These are phyloP conservation scores for Ataeniobius toweri DNA, from an alignment of 2,797 vertebrate species.

Conservation along the genomic window DNA sequence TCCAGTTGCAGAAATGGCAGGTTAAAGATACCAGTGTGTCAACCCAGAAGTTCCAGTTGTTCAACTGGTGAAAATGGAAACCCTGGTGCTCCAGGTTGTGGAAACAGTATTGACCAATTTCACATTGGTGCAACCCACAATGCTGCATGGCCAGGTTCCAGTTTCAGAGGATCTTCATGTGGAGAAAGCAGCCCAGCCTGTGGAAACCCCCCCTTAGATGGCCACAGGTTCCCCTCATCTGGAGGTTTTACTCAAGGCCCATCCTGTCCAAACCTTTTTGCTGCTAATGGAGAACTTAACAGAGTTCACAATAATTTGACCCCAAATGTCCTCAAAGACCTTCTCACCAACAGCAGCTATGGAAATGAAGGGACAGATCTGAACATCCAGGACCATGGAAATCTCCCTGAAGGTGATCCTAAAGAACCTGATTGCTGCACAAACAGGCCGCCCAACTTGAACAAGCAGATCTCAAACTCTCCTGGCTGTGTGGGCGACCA, in stretches of 20 bases:
- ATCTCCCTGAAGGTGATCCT: constrained; percentile 69
- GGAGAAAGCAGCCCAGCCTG: neutral
- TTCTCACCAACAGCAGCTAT: constrained; percentile 14
- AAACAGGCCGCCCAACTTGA: constrained; percentile 84
- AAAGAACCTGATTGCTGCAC: constrained; percentile 75
- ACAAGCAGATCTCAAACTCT: constrained; percentile 90
- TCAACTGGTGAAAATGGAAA: constrained; percentile 3
- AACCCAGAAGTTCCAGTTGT: constrained; percentile 16
- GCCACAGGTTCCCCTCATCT: neutral
- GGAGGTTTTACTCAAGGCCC: constrained; percentile 10
- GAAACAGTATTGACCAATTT: constrained; percentile 10
- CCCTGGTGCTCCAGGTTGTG: constrained; percentile 1
- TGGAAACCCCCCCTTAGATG: constrained; percentile 2
- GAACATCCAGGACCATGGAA: constrained; percentile 58
- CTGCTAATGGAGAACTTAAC: neutral
- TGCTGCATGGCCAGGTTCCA: neutral
- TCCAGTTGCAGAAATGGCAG: constrained; percentile 33
- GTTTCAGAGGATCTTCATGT: neutral
- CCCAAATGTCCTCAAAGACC: constrained; percentile 5
- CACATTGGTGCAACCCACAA: constrained; percentile 14
- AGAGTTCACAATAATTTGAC: neutral
- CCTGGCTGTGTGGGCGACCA: constrained; percentile 90
- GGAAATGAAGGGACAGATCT: constrained; percentile 78
- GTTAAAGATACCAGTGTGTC: constrained; percentile 14
- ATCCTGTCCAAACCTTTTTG: constrained; percentile 16